phyloP scores from a whole-genome alignment of 2,888 invertebrate genomes.

The Polydrusus pterygomalis region DNA sequence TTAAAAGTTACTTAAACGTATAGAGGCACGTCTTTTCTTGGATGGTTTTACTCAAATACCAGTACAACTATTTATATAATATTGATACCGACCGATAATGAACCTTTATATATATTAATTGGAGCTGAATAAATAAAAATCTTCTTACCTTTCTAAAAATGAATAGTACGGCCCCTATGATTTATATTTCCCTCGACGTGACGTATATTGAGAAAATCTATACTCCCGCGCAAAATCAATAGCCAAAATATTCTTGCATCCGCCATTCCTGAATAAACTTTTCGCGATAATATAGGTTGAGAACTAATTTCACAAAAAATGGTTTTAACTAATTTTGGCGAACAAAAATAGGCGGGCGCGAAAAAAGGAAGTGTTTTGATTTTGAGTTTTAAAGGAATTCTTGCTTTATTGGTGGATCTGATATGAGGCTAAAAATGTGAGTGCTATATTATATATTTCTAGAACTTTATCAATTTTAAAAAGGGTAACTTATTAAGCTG shows the following conservation, averaged over 20 bases:
- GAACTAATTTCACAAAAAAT: background rate
- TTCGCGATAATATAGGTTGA: slow-evolving; percentile 15
- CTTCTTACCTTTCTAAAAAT: background rate
- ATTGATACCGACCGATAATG: too few relatives aligned
- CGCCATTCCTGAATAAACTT: slow-evolving; percentile 27
- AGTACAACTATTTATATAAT: too few relatives aligned
- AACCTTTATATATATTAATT: too few relatives aligned
- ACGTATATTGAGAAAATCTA: slow-evolving; percentile 41
- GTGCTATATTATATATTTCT: background rate
- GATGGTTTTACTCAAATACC: too few relatives aligned
- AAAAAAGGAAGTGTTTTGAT: background rate
- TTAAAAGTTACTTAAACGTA: too few relatives aligned
- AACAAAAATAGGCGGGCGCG: background rate
- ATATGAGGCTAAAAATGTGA: slow-evolving; percentile 54
- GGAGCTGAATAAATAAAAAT: too few relatives aligned
- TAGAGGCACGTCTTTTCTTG: too few relatives aligned
- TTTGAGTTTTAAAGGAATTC: slow-evolving; percentile 14
- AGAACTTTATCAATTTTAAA: too few relatives aligned
- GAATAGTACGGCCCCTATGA: too few relatives aligned
- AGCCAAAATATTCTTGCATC: slow-evolving; percentile 30
- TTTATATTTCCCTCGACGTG: background rate
- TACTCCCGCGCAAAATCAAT: slow-evolving; percentile 53
- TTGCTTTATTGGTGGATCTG: slow-evolving; percentile 26
- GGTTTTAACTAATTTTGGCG: background rate
- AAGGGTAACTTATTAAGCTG: too few relatives aligned